Percentiles rank a stretch among this genome's conserved stretches.
phyloP scores from a whole-genome alignment of 92 coral and sea anemone genomes.

The Bergia sp. region DNA sequence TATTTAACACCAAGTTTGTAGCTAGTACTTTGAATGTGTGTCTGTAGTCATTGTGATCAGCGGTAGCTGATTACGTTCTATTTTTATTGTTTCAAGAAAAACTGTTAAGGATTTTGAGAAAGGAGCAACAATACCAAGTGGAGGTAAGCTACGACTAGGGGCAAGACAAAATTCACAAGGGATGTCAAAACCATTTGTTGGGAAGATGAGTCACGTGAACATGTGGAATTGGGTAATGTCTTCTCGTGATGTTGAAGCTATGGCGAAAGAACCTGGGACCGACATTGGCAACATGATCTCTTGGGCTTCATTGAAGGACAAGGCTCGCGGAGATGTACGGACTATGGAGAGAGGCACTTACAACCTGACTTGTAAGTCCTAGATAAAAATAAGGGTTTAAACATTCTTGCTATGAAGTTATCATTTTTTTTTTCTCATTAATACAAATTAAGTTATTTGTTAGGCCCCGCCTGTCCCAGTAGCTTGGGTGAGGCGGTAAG shows the following conservation, averaged over 20 bases:
- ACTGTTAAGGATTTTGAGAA: neutral
- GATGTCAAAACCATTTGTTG: neutral
- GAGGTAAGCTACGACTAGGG: neutral
- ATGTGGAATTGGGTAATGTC: neutral
- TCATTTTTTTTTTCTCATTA: no score
- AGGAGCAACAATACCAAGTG: neutral
- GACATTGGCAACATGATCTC: constrained; percentile 16
- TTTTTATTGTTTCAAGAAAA: neutral
- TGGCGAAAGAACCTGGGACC: constrained; percentile 30
- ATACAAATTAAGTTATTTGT: no score
- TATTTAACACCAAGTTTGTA: no score
- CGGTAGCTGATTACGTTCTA: neutral
- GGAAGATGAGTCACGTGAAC: constrained; percentile 29
- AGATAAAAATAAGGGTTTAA: neutral
- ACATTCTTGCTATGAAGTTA: no score
- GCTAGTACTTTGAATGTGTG: no score
- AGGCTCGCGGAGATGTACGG: neutral
- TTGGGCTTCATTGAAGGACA: constrained; percentile 6
- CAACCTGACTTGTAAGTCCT: constrained; percentile 2
- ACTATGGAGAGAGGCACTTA: neutral
- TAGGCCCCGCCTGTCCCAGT: no score
- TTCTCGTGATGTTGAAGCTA: neutral
- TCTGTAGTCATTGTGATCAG: no score
- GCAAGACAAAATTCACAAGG: neutral
- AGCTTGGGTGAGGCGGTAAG: no score